Evolutionary conservation across 2,888 invertebrate species (phyloP), one percentile per base, ranked within the genome.

Genomic region (Calliopum simillimum): DNA sequence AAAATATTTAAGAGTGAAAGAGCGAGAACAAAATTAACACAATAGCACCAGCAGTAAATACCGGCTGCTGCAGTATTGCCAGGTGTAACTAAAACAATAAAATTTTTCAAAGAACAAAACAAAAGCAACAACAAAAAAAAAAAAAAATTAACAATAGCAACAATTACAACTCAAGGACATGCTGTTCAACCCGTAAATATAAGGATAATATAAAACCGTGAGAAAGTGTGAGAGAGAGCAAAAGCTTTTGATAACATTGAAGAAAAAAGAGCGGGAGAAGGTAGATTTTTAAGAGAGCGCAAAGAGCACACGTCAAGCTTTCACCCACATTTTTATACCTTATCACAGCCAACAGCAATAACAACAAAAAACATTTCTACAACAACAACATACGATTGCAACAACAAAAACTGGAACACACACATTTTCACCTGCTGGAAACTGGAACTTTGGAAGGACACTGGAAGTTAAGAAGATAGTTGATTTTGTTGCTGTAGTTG

Each of bases 361-460:
- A 59, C 8, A n/a, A 14, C 25, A 33, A 47, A 19, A 41, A 23
- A n/a, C 4, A 62, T 66, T 21, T 4, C 14, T 16, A 43, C 51
- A 53, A 44, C 43, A 49, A 47, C 19, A 56, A 53, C 4, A 13
- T 43, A 23, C 33, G 23, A 44, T 41, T 23, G 2, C 12, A 5
- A 63, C 25, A 46, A 56, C 53, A 62, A 21, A 16, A 62, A 70
- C 70, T 65, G 70, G 75, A 76, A 72, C 64, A 66, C 53, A 59
- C 51, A 74, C 71, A 67, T 67, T 59, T 59, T 23, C 74, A 74
- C 73, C 75, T 74, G 74, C 76, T 74, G 73, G 75, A 76, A 76
- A 75, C 73, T 76, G 76, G 76, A 76, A 76, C 76, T 75, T 76
- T 75, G 75, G 75, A 76, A 75, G 66, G 72, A 70, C 25, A 64